Percentiles rank a stretch among this genome's conserved stretches.
phyloP scores from a whole-genome alignment of 2,797 vertebrate species.

The Pseudomugil gertrudae region DNA sequence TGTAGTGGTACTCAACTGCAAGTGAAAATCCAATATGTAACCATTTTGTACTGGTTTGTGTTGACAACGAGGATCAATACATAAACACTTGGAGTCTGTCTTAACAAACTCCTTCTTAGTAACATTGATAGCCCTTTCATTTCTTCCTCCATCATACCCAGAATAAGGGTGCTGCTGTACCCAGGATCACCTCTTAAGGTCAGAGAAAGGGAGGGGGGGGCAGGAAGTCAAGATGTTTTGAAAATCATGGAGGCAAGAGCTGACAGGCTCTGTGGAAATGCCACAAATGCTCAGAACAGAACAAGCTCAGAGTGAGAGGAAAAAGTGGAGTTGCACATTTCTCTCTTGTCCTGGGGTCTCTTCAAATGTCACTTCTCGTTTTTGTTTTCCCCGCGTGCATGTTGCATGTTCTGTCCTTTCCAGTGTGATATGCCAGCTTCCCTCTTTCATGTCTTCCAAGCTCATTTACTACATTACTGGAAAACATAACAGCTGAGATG shows the following conservation, averaged over 20 bases:
- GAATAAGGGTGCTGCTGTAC: conserved; percentile 18
- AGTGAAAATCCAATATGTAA: conserved; percentile 14
- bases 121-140: conserved; percentile 19
- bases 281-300: conserved; percentile 54
- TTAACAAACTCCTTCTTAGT: conserved; percentile 17
- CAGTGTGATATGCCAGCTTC: conserved; percentile 16
- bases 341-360: conserved; percentile 45
- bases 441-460: conserved; percentile 18
- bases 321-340: conserved; percentile 33
- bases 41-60: not conserved
- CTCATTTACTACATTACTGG: conserved; percentile 40
- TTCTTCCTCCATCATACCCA: conserved; percentile 18
- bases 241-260: conserved; percentile 49
- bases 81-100: conserved; percentile 7
- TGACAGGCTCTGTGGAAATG: conserved; percentile 48
- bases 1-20: conserved; percentile 8
- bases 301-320: conserved; percentile 41
- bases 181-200: conserved; percentile 56
- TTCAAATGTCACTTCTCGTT: conserved; percentile 68
- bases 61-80: conserved; percentile 4
- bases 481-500: conserved; percentile 47
- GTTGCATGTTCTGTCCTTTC: conserved; percentile 36
- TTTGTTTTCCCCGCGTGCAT: conserved; percentile 22
- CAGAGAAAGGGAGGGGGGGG: conserved; percentile 54
- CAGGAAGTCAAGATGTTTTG: conserved; percentile 48